These are phyloP conservation scores for Medauroidea extradentata DNA, from an alignment of 1,140 invertebrate genomes.

Conservation along the genomic window DNA sequence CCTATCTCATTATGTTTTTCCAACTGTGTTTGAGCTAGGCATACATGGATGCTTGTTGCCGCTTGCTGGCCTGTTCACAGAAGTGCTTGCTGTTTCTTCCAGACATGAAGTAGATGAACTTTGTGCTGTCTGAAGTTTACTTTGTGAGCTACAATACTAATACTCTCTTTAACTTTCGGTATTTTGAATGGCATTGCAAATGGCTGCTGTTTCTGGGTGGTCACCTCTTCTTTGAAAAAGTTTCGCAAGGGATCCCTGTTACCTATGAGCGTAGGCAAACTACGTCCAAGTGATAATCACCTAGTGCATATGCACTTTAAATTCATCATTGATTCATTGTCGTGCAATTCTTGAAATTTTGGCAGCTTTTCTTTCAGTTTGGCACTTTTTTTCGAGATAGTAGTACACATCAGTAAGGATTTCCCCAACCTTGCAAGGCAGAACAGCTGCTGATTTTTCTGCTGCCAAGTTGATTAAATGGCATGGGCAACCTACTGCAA, in stretches of 20 bases:
- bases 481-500: neutral
- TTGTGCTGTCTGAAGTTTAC: too few species aligned
- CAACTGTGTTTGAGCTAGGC: too few species aligned
- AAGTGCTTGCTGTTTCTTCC: too few species aligned
- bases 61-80: too few species aligned
- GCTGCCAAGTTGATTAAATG: constrained; percentile 2
- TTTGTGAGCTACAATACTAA: too few species aligned
- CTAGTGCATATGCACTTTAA: neutral
- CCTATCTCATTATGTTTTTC: too few species aligned
- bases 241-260: neutral
- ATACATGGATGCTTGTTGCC: too few species aligned
- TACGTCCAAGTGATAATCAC: neutral
- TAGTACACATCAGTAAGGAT: neutral
- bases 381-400: neutral
- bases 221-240: neutral
- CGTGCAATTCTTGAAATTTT: neutral
- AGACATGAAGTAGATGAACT: too few species aligned
- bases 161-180: too few species aligned
- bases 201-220: too few species aligned
- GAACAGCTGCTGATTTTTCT: neutral
- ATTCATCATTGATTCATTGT: neutral
- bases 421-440: neutral
- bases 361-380: neutral
- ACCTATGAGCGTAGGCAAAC: neutral
- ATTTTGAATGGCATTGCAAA: too few species aligned